Evolutionary conservation across 2,797 vertebrate genomes (phyloP).

Genomic region (Nannoperca obscura): DNA sequence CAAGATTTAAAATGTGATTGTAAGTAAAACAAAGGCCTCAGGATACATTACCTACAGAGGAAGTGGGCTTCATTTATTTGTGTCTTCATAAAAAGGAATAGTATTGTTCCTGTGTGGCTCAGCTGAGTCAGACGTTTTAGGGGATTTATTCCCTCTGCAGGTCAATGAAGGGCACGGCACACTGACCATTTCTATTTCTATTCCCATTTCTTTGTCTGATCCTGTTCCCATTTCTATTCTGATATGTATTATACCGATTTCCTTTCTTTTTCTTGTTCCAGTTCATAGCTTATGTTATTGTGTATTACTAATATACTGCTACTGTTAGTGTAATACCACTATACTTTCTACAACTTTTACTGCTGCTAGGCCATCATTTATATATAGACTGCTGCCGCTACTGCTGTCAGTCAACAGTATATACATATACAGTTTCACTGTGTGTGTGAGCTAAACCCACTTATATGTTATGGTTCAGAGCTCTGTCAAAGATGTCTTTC

Average conservation of each 20-base stretch:
- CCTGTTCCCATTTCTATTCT: neutral
- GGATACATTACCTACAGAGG: neutral
- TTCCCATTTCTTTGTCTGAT: neutral
- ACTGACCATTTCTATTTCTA: neutral
- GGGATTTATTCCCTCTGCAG: neutral
- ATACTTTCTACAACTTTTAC: neutral
- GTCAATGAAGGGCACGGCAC: neutral
- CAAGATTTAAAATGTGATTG: no score
- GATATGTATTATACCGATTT: no score
- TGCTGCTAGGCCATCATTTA: neutral
- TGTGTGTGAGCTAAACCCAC: neutral
- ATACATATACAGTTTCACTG: neutral
- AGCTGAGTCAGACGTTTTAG: neutral
- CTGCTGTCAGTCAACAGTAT: neutral
- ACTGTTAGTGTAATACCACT: neutral
- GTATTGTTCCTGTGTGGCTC: neutral
- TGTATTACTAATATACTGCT: no score
- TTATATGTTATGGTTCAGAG: constrained; percentile 43
- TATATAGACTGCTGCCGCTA: neutral
- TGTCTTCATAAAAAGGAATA: neutral
- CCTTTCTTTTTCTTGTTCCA: neutral
- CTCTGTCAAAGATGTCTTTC: constrained; percentile 40
- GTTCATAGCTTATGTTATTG: neutral
- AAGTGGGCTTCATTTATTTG: neutral
- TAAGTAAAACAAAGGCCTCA: neutral